Percentiles rank a stretch among this genome's conserved stretches.
Conservation (phyloP, 1,140 invertebrate genomes). For the Saccostrea cuccullata region DNA sequence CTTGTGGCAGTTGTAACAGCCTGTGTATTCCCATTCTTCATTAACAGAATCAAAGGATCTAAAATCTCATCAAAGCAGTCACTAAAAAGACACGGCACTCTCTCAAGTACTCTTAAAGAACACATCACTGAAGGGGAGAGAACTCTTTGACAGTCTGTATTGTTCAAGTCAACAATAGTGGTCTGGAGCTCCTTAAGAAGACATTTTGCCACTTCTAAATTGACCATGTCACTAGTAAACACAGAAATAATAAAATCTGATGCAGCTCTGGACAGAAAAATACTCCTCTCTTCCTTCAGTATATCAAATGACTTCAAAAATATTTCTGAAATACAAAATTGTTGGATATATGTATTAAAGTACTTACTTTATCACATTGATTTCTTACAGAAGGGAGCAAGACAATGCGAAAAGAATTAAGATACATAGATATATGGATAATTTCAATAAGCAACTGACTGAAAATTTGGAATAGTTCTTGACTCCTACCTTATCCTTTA, state of each 20-base stretch:
- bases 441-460: too few species aligned
- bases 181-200: neutral
- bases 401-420: neutral
- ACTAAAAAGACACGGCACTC: neutral
- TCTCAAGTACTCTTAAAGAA: conserved; percentile 4
- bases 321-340: neutral
- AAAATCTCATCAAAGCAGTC: conserved; percentile 8
- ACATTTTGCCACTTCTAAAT: neutral
- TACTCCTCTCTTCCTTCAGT: conserved; percentile 4
- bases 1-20: neutral
- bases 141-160: neutral
- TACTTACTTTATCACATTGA: neutral
- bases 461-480: too few species aligned
- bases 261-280: conserved; percentile 12
- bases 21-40: neutral
- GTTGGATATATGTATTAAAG: neutral
- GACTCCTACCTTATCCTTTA: too few species aligned
- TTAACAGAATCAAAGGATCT: neutral
- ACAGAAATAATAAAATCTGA: neutral
- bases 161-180: neutral
- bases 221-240: neutral
- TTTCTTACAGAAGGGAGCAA: neutral
- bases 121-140: neutral
- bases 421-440: neutral
- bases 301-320: conserved; percentile 7